A percentile compares a stretch with the other conserved stretches of the same genome.
phyloP scores from a whole-genome alignment of 2,113 vertebrate genomes.

The Ammospiza caudacuta region DNA sequence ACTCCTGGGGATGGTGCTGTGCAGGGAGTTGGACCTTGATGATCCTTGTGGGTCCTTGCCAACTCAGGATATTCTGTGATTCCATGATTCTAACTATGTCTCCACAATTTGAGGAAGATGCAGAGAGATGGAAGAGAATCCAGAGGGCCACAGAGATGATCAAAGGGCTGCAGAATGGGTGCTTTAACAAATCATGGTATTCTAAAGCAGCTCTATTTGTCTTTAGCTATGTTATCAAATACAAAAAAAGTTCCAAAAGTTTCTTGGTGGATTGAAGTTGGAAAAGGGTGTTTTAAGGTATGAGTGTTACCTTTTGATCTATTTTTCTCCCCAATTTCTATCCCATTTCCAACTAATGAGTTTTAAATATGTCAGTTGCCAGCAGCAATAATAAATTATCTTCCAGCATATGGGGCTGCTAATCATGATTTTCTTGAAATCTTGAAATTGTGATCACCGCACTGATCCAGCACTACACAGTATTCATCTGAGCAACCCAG shows the following conservation, averaged over 20 bases:
- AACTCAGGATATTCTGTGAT: background rate
- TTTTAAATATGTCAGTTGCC: background rate
- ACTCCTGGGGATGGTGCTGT: background rate
- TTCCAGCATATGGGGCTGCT: background rate
- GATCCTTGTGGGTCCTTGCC: background rate
- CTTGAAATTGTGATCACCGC: background rate
- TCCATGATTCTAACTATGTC: background rate
- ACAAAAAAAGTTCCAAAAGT: background rate
- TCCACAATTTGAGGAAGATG: background rate
- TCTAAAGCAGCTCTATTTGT: background rate
- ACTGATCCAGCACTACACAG: constrained; percentile 7
- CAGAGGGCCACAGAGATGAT: fast-evolving
- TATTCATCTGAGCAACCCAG: constrained; percentile 33
- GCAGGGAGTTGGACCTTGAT: background rate
- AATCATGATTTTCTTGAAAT: constrained; percentile 30
- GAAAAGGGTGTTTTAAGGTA: background rate
- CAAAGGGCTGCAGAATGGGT: background rate
- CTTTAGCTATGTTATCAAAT: background rate
- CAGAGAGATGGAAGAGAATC: background rate
- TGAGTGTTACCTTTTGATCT: background rate
- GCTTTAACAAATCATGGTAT: background rate
- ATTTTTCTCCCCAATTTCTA: background rate
- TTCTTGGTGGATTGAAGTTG: background rate
- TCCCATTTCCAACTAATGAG: background rate
- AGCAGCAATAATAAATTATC: constrained; percentile 8